Percentiles rank a stretch among this genome's conserved stretches.
Conservation (phyloP, 2,113 vertebrate species). For the Tyto alba region DNA sequence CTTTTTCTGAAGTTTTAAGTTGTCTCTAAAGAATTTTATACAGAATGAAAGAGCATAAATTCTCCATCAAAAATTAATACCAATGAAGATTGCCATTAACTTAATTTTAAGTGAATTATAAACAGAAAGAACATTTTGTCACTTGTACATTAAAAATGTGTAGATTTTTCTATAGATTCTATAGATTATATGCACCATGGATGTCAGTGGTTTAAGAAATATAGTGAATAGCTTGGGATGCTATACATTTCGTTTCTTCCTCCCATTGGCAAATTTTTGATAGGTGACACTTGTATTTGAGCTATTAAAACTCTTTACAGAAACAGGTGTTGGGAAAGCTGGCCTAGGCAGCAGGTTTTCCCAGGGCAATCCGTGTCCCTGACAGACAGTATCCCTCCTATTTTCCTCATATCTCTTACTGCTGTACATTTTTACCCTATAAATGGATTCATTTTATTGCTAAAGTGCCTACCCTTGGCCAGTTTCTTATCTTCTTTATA, state of each 20-base stretch:
- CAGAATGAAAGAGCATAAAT: not conserved
- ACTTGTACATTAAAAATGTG: not conserved
- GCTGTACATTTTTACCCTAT: not conserved
- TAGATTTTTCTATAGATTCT: not conserved
- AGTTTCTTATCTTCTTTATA: not conserved
- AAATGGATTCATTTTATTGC: not conserved
- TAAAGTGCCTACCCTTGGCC: not conserved
- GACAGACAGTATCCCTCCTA: not conserved
- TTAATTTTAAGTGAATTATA: not conserved
- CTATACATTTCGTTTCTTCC: not conserved
- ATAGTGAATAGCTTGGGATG: not conserved
- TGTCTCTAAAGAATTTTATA: not conserved
- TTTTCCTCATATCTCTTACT: not conserved
- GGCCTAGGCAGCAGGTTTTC: not conserved
- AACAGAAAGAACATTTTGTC: not conserved
- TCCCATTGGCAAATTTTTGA: not conserved
- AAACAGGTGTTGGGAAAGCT: not conserved
- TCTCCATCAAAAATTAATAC: not conserved
- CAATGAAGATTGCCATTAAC: not conserved
- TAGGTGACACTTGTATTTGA: accelerated
- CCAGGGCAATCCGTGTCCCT: not conserved
- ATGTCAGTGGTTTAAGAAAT: not conserved
- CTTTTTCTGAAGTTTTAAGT: not conserved
- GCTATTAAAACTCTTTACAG: not conserved
- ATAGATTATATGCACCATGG: too few relatives aligned